Base-by-base conservation (phyloP, 2,797 vertebrate genomes). In the Chromis chromis region DNA sequence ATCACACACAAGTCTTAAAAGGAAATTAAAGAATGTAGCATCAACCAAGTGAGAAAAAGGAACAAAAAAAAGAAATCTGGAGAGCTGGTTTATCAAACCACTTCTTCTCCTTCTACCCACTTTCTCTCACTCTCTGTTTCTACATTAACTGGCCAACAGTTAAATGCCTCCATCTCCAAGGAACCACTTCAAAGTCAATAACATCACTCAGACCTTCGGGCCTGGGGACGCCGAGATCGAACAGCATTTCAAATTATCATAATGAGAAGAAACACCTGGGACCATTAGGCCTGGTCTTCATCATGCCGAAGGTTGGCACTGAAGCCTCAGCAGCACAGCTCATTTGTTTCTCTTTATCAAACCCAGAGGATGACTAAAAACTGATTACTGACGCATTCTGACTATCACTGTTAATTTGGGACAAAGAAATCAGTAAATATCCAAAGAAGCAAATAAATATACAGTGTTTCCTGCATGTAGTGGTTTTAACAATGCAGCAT, bases 161-260 rank as follows among this genome's bases (percentile, higher is more conserved):
- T 83, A 82, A 87, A 85, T 24, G 62, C 65, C 49, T 81, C 58
- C 48, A 70, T 78, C 86, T 88, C 83, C 4, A 24, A 79, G 79
- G 86, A 84, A 63, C 73, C 59, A 70, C 88, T 90, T 90, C 88
- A 86, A 86, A 91, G 89, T 79, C 84, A 88, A 78, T 78, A 77
- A 74, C 59, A 77, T 86, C 81, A 65, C 61, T 84, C 82, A 81
- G 85, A 83, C 76, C 82, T 89, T 55, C 74, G 87, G 76, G 81
- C 82, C 73, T 13, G 22, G 2, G 76, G 76, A 80, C 74, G 70
- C 63, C 1, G 19, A 69, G 66, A 88, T 90, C 65, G 64, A 88
- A 86, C 74, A 40, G 69, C 85, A 70, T 86, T 88, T 86, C 82
- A 85, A 85, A 92, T 87, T 31, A 75, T 85, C 81, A 78, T 86